Conservation (phyloP, 2,113 vertebrate species). For the Zapornia atra region DNA sequence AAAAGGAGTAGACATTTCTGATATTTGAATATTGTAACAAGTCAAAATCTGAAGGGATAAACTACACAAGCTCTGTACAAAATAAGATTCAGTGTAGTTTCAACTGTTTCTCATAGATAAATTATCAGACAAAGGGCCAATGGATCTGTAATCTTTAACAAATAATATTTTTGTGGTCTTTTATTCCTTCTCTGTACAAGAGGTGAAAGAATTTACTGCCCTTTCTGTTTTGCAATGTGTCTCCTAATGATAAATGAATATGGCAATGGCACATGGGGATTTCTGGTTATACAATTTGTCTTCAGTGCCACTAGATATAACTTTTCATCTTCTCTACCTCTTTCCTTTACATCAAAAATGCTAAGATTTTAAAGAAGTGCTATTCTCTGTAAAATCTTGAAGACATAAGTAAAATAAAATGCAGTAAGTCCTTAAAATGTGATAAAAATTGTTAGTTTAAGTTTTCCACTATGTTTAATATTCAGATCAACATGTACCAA, state of each 20-base stretch:
- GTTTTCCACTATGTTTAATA: neutral
- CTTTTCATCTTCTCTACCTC: neutral
- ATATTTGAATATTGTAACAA: neutral
- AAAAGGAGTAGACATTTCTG: neutral
- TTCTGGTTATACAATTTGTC: constrained; percentile 30
- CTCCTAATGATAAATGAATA: constrained; percentile 33
- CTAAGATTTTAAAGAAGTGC: neutral
- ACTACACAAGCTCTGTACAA: neutral
- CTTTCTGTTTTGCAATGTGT: neutral
- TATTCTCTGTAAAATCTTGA: neutral
- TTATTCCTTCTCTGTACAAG: neutral
- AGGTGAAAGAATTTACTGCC: neutral
- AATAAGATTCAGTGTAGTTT: neutral
- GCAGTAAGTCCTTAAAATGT: neutral
- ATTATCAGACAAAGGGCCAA: neutral
- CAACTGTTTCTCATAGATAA: neutral
- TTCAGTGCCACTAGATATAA: neutral
- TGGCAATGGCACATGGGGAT: neutral
- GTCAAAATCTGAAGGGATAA: neutral
- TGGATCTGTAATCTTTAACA: neutral
- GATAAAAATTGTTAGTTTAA: neutral
- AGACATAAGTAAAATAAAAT: neutral
- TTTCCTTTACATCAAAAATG: neutral
- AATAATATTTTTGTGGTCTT: neutral
- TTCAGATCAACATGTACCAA: neutral